phyloP scores from a whole-genome alignment of 2,797 vertebrate genomes.

The Melopsittacus undulatus region DNA sequence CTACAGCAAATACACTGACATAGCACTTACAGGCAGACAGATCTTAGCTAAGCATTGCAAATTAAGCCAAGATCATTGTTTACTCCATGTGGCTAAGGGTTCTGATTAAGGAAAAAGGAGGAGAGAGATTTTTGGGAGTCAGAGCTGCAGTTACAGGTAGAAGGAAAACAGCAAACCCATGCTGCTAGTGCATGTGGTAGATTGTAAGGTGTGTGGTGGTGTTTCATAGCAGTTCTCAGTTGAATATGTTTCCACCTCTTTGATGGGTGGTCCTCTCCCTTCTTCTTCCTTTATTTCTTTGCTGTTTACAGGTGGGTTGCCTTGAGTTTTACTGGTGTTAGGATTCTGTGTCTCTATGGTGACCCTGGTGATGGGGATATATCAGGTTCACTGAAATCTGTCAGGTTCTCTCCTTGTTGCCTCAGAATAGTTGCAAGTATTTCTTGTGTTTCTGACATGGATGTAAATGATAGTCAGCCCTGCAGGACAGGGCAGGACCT shows the following conservation, averaged over 20 bases:
- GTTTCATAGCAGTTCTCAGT: background rate
- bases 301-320: background rate
- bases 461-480: background rate
- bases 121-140: background rate
- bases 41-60: background rate
- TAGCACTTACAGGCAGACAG: background rate
- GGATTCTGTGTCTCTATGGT: background rate
- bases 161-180: background rate
- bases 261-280: background rate
- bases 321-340: background rate
- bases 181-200: background rate
- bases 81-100: background rate
- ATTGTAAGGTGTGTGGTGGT: background rate
- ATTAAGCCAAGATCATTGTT: background rate
- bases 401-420: background rate
- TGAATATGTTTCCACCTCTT: background rate
- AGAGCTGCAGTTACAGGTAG: background rate
- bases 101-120: background rate
- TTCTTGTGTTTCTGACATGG: background rate
- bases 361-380: background rate
- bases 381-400: background rate
- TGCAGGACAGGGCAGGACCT: background rate
- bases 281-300: background rate
- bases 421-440: background rate
- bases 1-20: constrained; percentile 30